Conservation (phyloP, 2,113 vertebrate genomes). For the Colinus virginianus region DNA sequence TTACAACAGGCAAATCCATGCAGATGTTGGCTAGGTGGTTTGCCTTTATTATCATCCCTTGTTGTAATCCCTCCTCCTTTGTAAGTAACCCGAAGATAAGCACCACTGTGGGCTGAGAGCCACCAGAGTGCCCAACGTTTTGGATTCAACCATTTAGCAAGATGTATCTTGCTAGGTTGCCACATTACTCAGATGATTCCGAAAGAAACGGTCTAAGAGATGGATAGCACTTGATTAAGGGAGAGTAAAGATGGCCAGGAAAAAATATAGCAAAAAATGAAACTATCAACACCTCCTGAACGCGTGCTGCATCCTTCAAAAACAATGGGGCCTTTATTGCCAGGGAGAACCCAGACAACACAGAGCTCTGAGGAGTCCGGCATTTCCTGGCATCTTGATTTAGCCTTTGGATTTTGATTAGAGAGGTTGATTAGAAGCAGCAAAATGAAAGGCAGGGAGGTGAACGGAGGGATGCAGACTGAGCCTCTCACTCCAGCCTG, state of each 20-base stretch:
- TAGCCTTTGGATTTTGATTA: not conserved
- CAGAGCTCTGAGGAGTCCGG: not conserved
- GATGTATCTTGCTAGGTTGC: not conserved
- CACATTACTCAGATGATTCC: constrained; percentile 24
- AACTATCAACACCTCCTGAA: not conserved
- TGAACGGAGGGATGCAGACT: constrained; percentile 16
- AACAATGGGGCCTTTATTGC: not conserved
- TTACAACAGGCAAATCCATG: not conserved
- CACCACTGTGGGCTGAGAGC: not conserved
- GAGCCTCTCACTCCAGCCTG: not conserved
- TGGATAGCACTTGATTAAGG: constrained; percentile 68
- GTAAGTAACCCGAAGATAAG: not conserved
- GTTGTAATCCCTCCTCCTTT: not conserved
- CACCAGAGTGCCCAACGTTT: not conserved
- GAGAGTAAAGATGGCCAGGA: constrained; percentile 67
- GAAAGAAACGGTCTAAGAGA: constrained; percentile 54
- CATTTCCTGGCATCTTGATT: not conserved
- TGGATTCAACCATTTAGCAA: not conserved
- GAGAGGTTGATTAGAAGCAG: not conserved
- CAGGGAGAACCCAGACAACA: not conserved
- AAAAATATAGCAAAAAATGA: not conserved
- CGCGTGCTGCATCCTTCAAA: not conserved
- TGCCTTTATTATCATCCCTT: not conserved
- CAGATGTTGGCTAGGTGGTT: not conserved
- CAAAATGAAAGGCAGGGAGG: not conserved